phyloP scores from a whole-genome alignment of 2,797 vertebrate genomes.

The Coregonus suidteri region DNA sequence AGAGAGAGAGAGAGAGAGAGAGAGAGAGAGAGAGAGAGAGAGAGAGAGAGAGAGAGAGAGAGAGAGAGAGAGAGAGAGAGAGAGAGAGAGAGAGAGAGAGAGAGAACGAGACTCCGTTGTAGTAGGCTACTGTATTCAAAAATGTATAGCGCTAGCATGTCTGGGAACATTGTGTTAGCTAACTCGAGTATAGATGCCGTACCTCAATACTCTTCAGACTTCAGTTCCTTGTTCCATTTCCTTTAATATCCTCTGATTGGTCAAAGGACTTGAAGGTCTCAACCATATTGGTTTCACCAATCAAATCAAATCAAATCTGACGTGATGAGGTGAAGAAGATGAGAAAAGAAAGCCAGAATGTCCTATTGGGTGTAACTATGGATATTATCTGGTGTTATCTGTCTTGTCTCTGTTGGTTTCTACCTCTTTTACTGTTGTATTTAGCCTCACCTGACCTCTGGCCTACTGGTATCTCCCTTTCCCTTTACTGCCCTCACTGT shows the following conservation, averaged over 20 bases:
- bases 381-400: not conserved
- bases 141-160: not conserved
- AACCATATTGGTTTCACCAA: not conserved
- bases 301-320: not conserved
- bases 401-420: not conserved
- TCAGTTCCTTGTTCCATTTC: not conserved
- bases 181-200: not conserved
- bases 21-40: no score
- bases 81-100: not conserved
- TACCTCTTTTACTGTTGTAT: not conserved
- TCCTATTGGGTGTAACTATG: not conserved
- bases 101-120: not conserved
- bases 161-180: not conserved
- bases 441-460: not conserved
- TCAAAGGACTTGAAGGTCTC: not conserved
- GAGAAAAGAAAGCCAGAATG: not conserved
- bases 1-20: no score
- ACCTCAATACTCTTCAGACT: not conserved
- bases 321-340: not conserved
- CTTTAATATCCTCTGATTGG: not conserved
- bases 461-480: not conserved
- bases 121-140: not conserved
- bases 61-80: no score
- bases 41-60: no score
- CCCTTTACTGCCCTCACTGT: not conserved